Percentiles rank a stretch among this genome's conserved stretches.
phyloP scores from a whole-genome alignment of 2,797 vertebrate species.

The Linurgus olivaceus region DNA sequence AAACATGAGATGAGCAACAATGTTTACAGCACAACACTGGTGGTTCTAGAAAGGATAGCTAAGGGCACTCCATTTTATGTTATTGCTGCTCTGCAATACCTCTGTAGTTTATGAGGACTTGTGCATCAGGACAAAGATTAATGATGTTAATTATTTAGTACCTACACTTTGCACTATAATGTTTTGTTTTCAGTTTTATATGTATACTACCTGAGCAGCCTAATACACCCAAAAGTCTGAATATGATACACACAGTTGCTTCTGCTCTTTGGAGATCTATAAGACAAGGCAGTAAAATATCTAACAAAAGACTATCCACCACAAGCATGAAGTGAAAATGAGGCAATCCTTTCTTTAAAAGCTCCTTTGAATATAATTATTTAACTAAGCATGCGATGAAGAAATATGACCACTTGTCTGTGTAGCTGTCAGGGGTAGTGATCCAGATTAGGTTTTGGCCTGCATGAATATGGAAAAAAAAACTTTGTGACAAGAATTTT shows the following conservation, averaged over 20 bases:
- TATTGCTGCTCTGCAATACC: not conserved
- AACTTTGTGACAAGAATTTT: not conserved
- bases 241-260: not conserved
- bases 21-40: not conserved
- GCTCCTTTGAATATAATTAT: not conserved
- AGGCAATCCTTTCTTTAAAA: not conserved
- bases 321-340: not conserved
- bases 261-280: not conserved
- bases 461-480: not conserved
- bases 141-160: not conserved
- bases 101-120: not conserved
- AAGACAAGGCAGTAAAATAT: not conserved
- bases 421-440: not conserved
- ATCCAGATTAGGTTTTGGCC: not conserved
- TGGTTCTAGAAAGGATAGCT: not conserved
- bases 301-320: not conserved
- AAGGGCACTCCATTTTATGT: not conserved
- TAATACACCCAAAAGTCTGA: not conserved
- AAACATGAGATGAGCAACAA: not conserved
- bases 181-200: not conserved
- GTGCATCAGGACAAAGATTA: conserved; percentile 25
- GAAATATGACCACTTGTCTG: not conserved
- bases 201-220: not conserved
- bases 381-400: not conserved
- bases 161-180: not conserved